Evolutionary conservation across 2,113 vertebrate genomes (phyloP), one percentile per base, ranked within the genome.

Genomic region (Aviceda subcristata): DNA sequence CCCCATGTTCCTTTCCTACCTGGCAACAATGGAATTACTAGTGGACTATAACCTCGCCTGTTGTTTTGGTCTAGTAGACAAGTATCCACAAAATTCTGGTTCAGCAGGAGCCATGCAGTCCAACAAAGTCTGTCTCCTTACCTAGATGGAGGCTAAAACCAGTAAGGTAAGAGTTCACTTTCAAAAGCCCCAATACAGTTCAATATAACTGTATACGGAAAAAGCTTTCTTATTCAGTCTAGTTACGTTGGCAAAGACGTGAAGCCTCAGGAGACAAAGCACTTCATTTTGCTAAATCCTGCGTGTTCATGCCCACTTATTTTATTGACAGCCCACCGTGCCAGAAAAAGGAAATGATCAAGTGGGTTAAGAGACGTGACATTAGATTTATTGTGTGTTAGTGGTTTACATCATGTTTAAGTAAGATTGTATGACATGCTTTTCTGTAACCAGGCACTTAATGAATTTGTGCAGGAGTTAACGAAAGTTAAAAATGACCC

Each of bases 341-440:
- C 72, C 76, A 88, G 92, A 67, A 80, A 69, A 77, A 57, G 66
- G 66, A 69, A 80, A 76, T 64, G 27, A 76, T 88, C 39, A 60
- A 66, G 62, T 50, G 71, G 22, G 48, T 79, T 79, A 86, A 85
- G 92, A 74, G 60, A 79, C 0, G 1, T 94, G 77, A 57, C 57
- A 32, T 86, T 53, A 24, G 34, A 91, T 93, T 93, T 93, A 90
- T 79, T 76, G 74, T 57, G 90, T 90, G 85, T 88, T 88, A 79
- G 62, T 66, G 69, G 53, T 86, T 97, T 96, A 55, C 53, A 62
- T 97, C 66, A 86, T 4, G 0, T 88, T 88, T 78, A 78, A 90
- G 45, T 69, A 76, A 66, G 69, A 60, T 2, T 46, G 41, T 83
- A 46, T 57, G 62, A 50, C 41, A 38, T 1, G 6, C 24, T 90